These are phyloP conservation scores for Thinocorus orbignyianus DNA, from an alignment of 2,113 vertebrate species.

Conservation along the genomic window DNA sequence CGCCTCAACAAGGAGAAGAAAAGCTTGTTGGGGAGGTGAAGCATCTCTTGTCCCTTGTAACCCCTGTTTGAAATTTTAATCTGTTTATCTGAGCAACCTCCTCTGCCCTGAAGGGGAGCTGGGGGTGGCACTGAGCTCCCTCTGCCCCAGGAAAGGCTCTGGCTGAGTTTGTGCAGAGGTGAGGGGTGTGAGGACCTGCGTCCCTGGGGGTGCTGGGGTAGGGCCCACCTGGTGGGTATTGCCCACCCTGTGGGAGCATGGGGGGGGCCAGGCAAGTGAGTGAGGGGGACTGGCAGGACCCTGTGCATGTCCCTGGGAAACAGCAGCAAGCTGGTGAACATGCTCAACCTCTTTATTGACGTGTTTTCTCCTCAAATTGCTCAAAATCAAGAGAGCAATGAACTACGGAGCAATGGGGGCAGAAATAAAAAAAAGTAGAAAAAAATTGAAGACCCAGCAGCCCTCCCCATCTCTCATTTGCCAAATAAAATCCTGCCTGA, in stretches of 20 bases:
- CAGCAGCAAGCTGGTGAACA: not conserved
- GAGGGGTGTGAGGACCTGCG: not conserved
- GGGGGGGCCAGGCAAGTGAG: not conserved
- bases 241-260: not conserved
- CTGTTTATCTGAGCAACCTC: not conserved
- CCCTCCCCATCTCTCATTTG: not conserved
- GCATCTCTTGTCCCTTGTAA: not conserved
- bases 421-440: not conserved
- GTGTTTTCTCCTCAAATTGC: not conserved
- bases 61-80: not conserved
- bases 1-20: not conserved
- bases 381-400: not conserved
- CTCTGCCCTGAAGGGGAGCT: not conserved
- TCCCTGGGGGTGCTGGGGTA: not conserved
- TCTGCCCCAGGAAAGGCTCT: accelerated
- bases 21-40: not conserved
- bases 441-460: not conserved
- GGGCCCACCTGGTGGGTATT: not conserved
- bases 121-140: not conserved
- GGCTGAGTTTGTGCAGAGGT: not conserved
- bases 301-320: not conserved
- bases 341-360: not conserved
- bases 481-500: not conserved
- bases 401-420: not conserved
- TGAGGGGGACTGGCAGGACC: not conserved